Evolutionary conservation across 2,888 invertebrate genomes (phyloP).

Genomic region (Reticulitermes lucifugus): DNA sequence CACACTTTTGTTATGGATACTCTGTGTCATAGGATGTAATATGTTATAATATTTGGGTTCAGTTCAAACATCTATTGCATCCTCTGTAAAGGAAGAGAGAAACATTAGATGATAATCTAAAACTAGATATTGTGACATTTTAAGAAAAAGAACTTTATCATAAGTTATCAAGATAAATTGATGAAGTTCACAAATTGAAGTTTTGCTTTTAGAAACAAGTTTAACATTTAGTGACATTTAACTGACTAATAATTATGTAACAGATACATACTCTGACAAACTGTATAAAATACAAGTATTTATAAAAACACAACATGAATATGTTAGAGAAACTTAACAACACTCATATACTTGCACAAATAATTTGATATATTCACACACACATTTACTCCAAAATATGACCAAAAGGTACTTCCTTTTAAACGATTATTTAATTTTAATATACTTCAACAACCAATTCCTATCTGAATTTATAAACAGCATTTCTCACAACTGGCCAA

Average conservation of each 20-base stretch:
- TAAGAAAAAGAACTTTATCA: constrained; percentile 14
- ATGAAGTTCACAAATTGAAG: constrained; percentile 12
- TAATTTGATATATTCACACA: neutral
- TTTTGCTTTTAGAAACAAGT: neutral
- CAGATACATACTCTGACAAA: neutral
- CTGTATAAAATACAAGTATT: constrained; percentile 7
- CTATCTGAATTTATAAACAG: neutral
- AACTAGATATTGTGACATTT: neutral
- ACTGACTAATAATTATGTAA: neutral
- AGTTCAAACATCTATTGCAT: no score
- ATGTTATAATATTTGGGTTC: no score
- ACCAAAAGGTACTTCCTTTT: neutral
- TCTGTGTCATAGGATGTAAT: no score
- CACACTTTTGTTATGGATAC: no score
- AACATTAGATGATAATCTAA: neutral
- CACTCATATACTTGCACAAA: neutral
- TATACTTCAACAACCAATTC: neutral
- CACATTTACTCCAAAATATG: neutral
- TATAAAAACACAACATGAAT: constrained; percentile 20
- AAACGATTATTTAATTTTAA: neutral
- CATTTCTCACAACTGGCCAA: no score
- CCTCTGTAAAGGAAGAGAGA: neutral
- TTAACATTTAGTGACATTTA: neutral
- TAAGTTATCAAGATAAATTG: constrained; percentile 28
- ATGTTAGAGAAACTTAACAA: neutral